Evolutionary conservation across 2,888 invertebrate species (phyloP), one percentile per base, ranked within the genome.

Genomic region (Eupithecia insigniata): DNA sequence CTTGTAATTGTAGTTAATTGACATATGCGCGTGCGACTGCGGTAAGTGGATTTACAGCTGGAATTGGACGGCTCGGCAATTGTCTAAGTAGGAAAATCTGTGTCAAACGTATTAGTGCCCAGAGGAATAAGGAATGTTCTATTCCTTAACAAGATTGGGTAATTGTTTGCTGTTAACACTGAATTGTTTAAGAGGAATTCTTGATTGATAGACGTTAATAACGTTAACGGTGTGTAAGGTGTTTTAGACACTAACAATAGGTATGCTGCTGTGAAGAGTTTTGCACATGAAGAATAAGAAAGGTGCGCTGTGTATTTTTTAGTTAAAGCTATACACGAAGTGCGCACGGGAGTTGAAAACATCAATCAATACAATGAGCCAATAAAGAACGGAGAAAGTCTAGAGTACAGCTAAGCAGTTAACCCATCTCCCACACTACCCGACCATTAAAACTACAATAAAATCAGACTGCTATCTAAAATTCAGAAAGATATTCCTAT

Each of bases 1-100:
- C 76, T 76, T 76, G 85, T 92, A 92, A 93, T 93, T 91, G 90
- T 80, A 79, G 83, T 84, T 91, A 92, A 93, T 93, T 91, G 90
- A 84, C 80, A 82, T 81, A 81, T 86, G 79, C 89, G 89, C 89
- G 85, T 85, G 86, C 86, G 85, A 82, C 81, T 81, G 74, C 76
- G 76, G 77, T 88, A 88, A 90, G 87, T 88, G 87, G 87, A 88
- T 90, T 89, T 88, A 90, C 90, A 90, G 88, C 90, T 89, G 89
- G 74, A 85, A 87, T 87, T 84, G 83, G 83, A 76, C 86, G 87
- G 87, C 88, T 88, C 86, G 85, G 81, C 80, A 84, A 85, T 88
- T 84, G 81, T 64, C 72, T 77, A 77, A 82, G 76, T 39, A 70
- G 78, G 81, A 80, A 78, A 83, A 85, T 85, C 83, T 81, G 80